Percentiles rank a stretch among this genome's conserved stretches.
These are phyloP conservation scores for Tiaroga cobitis DNA, from an alignment of 2,797 vertebrate species.

Conservation along the genomic window DNA sequence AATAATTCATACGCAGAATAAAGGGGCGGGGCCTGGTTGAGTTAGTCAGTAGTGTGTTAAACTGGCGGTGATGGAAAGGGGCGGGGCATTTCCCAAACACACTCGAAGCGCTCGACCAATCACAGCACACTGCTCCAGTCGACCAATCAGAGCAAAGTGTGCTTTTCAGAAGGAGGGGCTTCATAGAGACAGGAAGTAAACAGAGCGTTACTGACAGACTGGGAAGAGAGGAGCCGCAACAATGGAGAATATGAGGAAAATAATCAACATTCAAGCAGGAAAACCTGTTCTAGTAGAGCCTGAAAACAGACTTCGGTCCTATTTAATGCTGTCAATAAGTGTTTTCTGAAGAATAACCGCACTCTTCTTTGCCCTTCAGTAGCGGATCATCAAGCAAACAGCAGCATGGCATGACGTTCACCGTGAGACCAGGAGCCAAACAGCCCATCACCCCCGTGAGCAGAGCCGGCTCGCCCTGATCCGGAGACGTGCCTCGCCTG, in stretches of 20 bases:
- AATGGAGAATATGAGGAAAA: too few relatives aligned
- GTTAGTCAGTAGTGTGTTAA: neutral
- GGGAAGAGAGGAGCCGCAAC: neutral
- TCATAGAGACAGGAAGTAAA: neutral
- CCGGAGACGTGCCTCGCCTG: neutral
- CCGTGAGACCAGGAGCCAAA: slow-evolving; percentile 78
- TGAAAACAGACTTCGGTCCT: too few relatives aligned
- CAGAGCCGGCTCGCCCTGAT: slow-evolving; percentile 62
- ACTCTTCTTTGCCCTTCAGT: slow-evolving; percentile 46
- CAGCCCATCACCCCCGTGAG: slow-evolving; percentile 76
- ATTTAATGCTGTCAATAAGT: too few relatives aligned
- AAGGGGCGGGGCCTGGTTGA: neutral
- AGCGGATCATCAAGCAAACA: slow-evolving; percentile 63
- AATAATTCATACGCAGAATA: neutral
- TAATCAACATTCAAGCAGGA: too few relatives aligned
- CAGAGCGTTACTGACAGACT: neutral
- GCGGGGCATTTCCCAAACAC: neutral
- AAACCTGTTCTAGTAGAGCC: too few relatives aligned
- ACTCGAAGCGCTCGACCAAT: neutral
- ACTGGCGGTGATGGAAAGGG: neutral
- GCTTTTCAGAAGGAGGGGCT: neutral
- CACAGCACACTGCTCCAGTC: neutral
- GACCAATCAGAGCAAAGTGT: neutral
- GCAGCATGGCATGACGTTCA: slow-evolving; percentile 77
- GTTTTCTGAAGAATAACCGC: neutral